Evolutionary conservation across 92 coral and sea anemone species (phyloP).

Genomic region (Porites evermanni): DNA sequence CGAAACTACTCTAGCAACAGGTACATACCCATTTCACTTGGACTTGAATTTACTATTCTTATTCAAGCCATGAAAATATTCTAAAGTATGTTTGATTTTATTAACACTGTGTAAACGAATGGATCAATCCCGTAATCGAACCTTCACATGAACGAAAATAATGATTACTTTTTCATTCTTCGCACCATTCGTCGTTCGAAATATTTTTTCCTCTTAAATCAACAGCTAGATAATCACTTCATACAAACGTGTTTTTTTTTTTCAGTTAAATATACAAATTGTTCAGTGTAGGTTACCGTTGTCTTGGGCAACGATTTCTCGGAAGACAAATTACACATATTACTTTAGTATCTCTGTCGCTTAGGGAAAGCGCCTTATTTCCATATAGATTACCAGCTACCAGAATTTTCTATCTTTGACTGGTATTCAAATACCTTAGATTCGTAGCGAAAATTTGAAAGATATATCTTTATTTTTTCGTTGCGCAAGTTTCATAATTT

Average conservation of each 20-base stretch:
- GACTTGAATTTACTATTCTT: neutral
- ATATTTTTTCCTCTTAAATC: no score
- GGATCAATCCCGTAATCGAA: no score
- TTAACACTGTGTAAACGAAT: neutral
- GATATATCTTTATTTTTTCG: neutral
- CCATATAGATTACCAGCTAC: constrained; percentile 1
- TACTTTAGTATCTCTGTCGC: neutral
- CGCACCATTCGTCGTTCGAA: no score
- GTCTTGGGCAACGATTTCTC: constrained; percentile 11
- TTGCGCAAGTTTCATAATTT: neutral
- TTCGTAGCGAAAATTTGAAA: neutral
- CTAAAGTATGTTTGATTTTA: neutral
- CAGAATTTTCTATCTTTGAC: constrained; percentile 5
- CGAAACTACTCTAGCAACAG: no score
- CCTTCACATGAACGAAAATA: no score
- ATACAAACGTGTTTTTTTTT: neutral
- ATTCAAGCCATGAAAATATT: neutral
- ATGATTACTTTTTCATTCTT: no score
- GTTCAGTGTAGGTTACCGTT: neutral
- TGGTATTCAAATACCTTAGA: neutral
- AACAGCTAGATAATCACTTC: no score
- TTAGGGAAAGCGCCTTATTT: constrained; percentile 13
- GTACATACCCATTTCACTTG: neutral
- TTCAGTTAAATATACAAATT: no score
- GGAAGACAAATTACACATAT: constrained; percentile 1